Percentiles rank a stretch among this genome's conserved stretches.
phyloP scores from a whole-genome alignment of 2,797 vertebrate genomes.

The Labroides dimidiatus region DNA sequence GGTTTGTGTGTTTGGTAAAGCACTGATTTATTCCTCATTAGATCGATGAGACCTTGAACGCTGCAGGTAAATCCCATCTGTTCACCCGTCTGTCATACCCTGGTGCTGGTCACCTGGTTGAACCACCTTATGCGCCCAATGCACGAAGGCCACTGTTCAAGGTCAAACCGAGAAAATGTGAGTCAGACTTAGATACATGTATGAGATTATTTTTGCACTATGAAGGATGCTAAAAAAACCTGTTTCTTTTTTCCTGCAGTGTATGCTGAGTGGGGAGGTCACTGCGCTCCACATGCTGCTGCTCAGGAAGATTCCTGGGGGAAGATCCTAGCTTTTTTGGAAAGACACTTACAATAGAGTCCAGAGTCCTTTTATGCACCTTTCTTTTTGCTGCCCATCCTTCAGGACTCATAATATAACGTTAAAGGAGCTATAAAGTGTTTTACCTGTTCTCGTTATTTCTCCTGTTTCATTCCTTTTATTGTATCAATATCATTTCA shows the following conservation, averaged over 20 bases:
- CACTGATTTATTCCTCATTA: constrained; percentile 42
- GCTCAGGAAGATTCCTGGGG: constrained; percentile 89
- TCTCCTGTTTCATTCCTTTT: no score
- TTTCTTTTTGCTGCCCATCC: no score
- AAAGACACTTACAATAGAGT: constrained; percentile 56
- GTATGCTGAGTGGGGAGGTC: constrained; percentile 81
- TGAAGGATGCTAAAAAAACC: not conserved
- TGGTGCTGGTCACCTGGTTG: constrained; percentile 87
- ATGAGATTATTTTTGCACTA: not conserved
- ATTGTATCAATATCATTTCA: no score
- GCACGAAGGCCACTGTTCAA: constrained; percentile 58
- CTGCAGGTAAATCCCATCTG: constrained; percentile 72
- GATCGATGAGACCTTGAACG: constrained; percentile 65
- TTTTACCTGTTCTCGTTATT: no score
- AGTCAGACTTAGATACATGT: constrained; percentile 6
- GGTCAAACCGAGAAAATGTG: constrained; percentile 67
- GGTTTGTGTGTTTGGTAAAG: not conserved
- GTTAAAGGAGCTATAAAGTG: no score
- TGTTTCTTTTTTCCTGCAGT: constrained; percentile 56
- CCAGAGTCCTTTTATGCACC: no score
- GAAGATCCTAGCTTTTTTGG: constrained; percentile 79
- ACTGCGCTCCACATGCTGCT: constrained; percentile 81
- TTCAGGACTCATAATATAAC: no score
- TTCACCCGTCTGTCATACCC: constrained; percentile 81
- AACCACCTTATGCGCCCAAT: constrained; percentile 83